Percentiles rank a stretch among this genome's conserved stretches.
Evolutionary conservation across 2,888 invertebrate species (phyloP).

Genomic region (Vanessa cardui): DNA sequence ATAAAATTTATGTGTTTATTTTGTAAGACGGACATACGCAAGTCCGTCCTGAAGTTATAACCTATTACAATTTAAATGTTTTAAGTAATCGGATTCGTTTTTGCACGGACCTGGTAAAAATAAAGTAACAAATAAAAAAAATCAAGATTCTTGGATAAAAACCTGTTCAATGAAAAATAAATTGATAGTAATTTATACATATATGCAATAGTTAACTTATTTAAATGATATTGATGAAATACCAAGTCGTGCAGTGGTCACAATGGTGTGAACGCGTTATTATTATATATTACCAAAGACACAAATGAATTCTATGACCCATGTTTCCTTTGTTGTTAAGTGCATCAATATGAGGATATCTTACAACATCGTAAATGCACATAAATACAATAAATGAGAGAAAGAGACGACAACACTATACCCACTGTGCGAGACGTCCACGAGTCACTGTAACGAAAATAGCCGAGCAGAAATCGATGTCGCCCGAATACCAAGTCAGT

Average conservation of each 20-base stretch:
- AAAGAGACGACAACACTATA: slow-evolving; percentile 37
- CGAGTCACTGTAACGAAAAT: slow-evolving; percentile 67
- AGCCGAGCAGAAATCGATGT: slow-evolving; percentile 75
- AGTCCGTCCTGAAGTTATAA: no score
- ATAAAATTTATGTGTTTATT: no score
- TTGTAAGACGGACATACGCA: no score
- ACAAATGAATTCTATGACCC: slow-evolving; percentile 2
- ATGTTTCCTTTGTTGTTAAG: slow-evolving; percentile 14
- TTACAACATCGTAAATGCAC: neutral
- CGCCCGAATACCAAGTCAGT: slow-evolving; percentile 54
- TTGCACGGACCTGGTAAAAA: no score
- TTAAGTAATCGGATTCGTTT: no score
- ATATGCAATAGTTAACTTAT: neutral
- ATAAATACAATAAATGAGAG: slow-evolving; percentile 8
- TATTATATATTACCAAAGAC: neutral
- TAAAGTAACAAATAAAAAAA: no score
- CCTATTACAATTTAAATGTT: no score
- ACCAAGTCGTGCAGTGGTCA: neutral
- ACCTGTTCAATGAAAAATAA: no score
- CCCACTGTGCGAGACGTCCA: slow-evolving; percentile 20
- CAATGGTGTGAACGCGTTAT: neutral
- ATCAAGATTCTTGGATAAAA: no score
- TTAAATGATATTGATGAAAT: neutral
- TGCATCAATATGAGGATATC: slow-evolving; percentile 3
- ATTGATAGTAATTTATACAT: neutral